Evolutionary conservation across 2,797 vertebrate species (phyloP), one percentile per base, ranked within the genome.

Genomic region (Cynodonichthys magdalenae): DNA sequence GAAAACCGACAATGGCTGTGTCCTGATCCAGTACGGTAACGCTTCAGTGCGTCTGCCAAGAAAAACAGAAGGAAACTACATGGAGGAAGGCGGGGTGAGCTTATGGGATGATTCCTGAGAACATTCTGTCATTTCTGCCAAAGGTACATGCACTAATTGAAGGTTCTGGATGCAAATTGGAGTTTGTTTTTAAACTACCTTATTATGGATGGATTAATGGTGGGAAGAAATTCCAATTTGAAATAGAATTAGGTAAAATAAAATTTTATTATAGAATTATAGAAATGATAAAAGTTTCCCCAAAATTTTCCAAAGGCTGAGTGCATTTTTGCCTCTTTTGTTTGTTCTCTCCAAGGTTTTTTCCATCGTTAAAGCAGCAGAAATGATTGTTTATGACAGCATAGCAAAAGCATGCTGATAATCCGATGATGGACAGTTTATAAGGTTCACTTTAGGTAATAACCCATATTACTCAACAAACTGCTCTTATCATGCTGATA

Each of bases 401-500:
- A 52, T 63, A 50, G 68, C 55, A 80, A 81, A 51, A 54, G 39
- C 1, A 9, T 17, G 27, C 31, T 36, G 4, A 67, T 59, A 66
- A 70, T 63, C 58, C 61, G 53, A 69, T 28, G 68, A 72, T 46
- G 46, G 66, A 42, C 34, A 63, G 29, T 63, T 89, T 66, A 75
- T 27, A 20, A 53, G 66, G 18, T 1, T 42, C 46, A 53, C 76
- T 3, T 77, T 68, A 47, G 52, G 54, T 11, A 59, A 70, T 10
- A 12, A 12, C 11, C 36, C 36, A 3, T 36, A 28, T 85, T 81
- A 88, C 49, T 57, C 73, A 78, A 50, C 1, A 46, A 53, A 48
- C 45, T 34, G 8, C 6, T 4, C 49, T 53, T 62, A 36, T 68
- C 6, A 6, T 20, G 29, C 42, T 55, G 69, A 68, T 79, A 77